Evolutionary conservation across 92 coral and sea anemone species (phyloP), one percentile per base, ranked within the genome.

Genomic region (Heteractis magnifica): DNA sequence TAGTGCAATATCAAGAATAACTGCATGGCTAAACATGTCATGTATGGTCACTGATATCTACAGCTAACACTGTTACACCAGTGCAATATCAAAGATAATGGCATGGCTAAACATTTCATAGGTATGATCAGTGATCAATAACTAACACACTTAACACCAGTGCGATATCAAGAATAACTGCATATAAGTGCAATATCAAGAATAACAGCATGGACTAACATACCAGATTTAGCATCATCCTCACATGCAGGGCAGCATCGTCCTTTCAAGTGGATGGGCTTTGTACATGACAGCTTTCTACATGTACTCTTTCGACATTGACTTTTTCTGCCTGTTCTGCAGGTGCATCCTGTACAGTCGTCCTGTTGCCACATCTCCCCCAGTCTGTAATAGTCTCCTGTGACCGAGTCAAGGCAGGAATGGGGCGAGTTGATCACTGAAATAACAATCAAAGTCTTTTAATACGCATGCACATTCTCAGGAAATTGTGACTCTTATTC

Each of bases 301-400:
- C 99, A 97, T 7, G 75, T 85, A 41, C 89, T 95, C 6, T 91
- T 86, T 58, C 90, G 85, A 77, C 99, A 97, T 26, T 76, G 95
- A 59, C 89, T 91, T 82, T 82, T 82, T 56, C 93, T 86, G 41
- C 88, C 91, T 49, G 84, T 79, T 62, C 89, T 92, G 85, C 99
- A 97, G 68, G 89, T 59, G 80, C 99, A 97, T 60, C 89, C 88
- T 14, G 97, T 97, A n/a, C 99, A 97, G 71, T 94, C 95, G 62
- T 94, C 98, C 23, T 92, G 89, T 75, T 94, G 95, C 99, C 99
- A 97, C 92, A 92, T 90, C 79, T 97, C 99, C 6, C 93, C 93
- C 11, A 85, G 89, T 59, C 91, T 78, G 91, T 94, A 97, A 73
- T 91, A 92, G 73, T 91, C 92, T 16, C 92, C 89, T 12, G 98